Evolutionary conservation across 2,888 invertebrate genomes (phyloP).

Genomic region (Drosophila monieri): DNA sequence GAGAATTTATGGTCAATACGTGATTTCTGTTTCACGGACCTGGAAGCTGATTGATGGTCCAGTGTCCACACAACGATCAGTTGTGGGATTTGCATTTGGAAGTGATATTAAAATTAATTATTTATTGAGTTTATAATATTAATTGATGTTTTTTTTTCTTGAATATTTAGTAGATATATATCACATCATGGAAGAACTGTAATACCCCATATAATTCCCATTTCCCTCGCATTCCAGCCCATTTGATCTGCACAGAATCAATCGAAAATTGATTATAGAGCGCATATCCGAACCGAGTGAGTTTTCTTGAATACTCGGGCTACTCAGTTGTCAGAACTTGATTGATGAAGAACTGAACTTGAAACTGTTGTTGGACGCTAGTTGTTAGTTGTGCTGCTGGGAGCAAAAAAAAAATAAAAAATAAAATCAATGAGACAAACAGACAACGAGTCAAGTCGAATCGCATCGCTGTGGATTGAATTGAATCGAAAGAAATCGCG

Average conservation of each 20-base stretch:
- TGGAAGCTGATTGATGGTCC: constrained; percentile 34
- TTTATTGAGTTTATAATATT: not conserved
- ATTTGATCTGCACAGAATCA: constrained; percentile 39
- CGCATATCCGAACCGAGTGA: constrained; percentile 25
- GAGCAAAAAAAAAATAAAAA: not conserved
- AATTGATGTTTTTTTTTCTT: not conserved
- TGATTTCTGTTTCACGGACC: constrained; percentile 13
- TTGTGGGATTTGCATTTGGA: constrained; percentile 2
- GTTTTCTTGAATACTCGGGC: constrained; percentile 14
- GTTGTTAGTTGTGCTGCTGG: constrained; percentile 26
- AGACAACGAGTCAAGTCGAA: constrained; percentile 37
- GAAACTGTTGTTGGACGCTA: constrained; percentile 49
- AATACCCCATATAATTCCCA: not conserved
- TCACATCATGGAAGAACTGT: not conserved
- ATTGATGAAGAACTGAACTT: constrained; percentile 76
- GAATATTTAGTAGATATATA: not conserved
- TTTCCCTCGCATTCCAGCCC: constrained; percentile 6
- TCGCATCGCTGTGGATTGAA: constrained; percentile 24
- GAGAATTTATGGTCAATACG: constrained; percentile 40
- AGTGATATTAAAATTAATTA: constrained; percentile 11
- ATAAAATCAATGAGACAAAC: constrained; percentile 45
- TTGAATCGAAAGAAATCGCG: constrained; percentile 37
- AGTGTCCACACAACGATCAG: constrained; percentile 26
- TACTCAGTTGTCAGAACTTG: constrained; percentile 59
- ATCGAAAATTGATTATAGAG: constrained; percentile 48